Base-by-base conservation (phyloP, 2,888 invertebrate species). In the Mythimna impura region DNA sequence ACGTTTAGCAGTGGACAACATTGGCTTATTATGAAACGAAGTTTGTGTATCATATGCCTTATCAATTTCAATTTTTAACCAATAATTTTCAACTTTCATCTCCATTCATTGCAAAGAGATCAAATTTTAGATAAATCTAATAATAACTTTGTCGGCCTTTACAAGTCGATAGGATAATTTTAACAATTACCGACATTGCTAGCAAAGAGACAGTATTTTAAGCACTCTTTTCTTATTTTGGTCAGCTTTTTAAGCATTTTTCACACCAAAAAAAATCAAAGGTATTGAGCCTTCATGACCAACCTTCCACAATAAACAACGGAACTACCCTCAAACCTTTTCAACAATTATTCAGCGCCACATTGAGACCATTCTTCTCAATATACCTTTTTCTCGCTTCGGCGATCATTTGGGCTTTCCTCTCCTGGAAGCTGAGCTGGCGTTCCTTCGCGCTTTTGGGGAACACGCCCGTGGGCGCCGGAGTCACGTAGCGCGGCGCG, bases 311-410 rank as follows among this genome's bases (percentile, higher is more conserved):
- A 62, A 81, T 84, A 82, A 88, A 84, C 88, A 88, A 86, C 88
- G 76, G 76, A 87, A 85, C 73, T 80, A 83, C 76, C 78, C 76
- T 61, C 54, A 62, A 65, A 61, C 17, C 64, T 30, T 67, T 75
- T 89, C 87, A 88, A 81, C 90, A 93, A 85, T 91, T 92, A 68
- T 85, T 87, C 58, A 91, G 55, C 3, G 92, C 90, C 3, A 93
- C 73, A 60, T 93, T 92, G 63, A 97, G 94, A 55, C 97, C 97
- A 89, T 98, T 97, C 92, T 98, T 98, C 91, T 98, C 97, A 81
- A 98, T 97, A 91, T 98, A 99, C 89, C 97, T 97, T 91, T 97
- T 96, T 78, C 98, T 96, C 3, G 98, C 98, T 81, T 97, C 97
- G 22, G 97, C 97, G 78, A 98, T 97, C 96, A 99, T 97, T 88